A percentile compares a stretch with the other conserved stretches of the same genome.
Conservation (phyloP, 2,113 vertebrate genomes). For the Spizaetus ornatus region DNA sequence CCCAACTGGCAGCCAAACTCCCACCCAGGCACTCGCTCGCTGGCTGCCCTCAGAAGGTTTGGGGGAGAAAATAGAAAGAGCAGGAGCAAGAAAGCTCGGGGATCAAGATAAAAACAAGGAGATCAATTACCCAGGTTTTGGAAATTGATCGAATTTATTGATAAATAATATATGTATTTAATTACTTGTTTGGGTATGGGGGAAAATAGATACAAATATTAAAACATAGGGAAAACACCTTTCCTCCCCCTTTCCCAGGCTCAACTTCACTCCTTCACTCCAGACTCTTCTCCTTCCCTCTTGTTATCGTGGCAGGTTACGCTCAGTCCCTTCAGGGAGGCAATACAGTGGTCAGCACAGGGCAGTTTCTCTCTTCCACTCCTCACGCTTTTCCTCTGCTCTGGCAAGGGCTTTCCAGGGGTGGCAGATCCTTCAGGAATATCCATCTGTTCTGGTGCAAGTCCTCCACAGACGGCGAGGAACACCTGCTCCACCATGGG, state of each 20-base stretch:
- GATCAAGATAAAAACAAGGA: not conserved
- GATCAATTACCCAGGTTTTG: not conserved
- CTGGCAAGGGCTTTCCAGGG: not conserved
- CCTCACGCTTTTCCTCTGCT: not conserved
- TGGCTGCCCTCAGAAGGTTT: not conserved
- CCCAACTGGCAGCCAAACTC: not conserved
- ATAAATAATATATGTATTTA: not conserved
- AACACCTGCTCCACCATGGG: not conserved
- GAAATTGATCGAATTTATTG: accelerated
- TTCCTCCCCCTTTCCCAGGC: not conserved
- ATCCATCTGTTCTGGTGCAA: not conserved
- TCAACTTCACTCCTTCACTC: not conserved
- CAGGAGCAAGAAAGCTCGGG: not conserved
- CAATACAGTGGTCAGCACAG: accelerated
- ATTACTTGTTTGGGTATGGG: not conserved
- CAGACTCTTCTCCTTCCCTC: not conserved
- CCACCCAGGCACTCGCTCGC: not conserved
- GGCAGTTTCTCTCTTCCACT: not conserved
- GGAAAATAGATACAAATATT: not conserved
- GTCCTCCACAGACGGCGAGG: not conserved
- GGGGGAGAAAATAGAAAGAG: not conserved
- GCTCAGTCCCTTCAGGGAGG: not conserved
- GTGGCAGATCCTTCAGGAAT: not conserved
- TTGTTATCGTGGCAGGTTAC: not conserved
- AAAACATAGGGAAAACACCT: not conserved